phyloP scores from a whole-genome alignment of 2,113 vertebrate genomes.

The Prolemur simus region DNA sequence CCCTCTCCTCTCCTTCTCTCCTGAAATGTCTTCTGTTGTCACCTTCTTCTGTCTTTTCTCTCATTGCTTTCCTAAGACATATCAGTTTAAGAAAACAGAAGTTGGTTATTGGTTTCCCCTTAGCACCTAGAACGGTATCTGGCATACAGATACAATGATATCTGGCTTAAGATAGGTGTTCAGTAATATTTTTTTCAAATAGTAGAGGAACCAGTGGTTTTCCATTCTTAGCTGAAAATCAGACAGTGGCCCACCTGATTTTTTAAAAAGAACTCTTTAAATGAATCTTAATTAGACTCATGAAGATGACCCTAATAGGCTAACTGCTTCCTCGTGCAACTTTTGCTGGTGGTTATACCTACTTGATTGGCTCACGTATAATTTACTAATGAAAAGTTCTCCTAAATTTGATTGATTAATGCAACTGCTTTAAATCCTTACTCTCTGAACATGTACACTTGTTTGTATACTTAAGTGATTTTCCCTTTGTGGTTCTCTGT shows the following conservation, averaged over 20 bases:
- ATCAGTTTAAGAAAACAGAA: not conserved
- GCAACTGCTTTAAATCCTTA: not conserved
- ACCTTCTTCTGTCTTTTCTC: not conserved
- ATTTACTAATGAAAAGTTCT: not conserved
- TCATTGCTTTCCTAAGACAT: not conserved
- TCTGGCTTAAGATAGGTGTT: not conserved
- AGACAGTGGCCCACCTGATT: not conserved
- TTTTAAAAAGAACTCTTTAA: not conserved
- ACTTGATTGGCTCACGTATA: not conserved
- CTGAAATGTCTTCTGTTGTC: not conserved
- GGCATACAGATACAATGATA: not conserved
- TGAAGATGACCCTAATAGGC: not conserved
- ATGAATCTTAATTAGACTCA: not conserved
- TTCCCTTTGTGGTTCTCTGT: not conserved
- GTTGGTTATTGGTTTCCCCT: not conserved
- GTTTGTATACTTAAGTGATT: not conserved
- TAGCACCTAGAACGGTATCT: not conserved
- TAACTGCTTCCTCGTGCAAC: not conserved
- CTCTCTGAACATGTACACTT: not conserved
- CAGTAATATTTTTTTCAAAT: not conserved
- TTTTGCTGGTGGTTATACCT: not conserved
- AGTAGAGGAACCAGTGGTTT: not conserved
- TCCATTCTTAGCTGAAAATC: not conserved
- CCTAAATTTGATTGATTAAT: not conserved
- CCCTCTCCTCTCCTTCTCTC: not conserved